Evolutionary conservation across 2,797 vertebrate genomes (phyloP).

Genomic region (Sphenopsis melanotis): DNA sequence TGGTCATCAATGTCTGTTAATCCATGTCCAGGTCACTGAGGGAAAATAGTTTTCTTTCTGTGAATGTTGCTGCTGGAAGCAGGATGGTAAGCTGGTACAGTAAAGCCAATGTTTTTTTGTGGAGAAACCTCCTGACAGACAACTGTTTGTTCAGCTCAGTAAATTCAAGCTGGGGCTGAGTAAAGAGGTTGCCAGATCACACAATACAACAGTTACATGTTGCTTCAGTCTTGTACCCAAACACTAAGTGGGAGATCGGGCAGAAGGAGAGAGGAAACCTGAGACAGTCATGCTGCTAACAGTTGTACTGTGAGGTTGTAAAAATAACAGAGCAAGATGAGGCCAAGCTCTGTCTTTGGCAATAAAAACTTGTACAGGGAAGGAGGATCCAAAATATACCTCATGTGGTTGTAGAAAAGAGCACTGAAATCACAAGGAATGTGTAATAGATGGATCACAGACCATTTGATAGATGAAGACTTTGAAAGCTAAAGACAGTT

Average conservation of each 20-base stretch:
- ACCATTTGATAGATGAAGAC: background rate
- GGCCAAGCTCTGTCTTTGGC: background rate
- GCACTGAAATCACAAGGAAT: background rate
- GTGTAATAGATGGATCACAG: background rate
- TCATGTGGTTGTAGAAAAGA: background rate
- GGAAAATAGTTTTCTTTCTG: background rate
- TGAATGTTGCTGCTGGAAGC: background rate
- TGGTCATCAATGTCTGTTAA: background rate
- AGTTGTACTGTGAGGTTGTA: background rate
- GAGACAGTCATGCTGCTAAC: background rate
- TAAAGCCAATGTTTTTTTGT: constrained; percentile 25
- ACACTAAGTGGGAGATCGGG: background rate
- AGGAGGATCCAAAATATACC: background rate
- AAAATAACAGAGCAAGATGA: background rate
- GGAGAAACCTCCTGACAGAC: constrained; percentile 32
- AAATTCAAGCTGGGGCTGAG: constrained; percentile 44
- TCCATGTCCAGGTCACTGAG: background rate
- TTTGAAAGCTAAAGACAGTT: background rate
- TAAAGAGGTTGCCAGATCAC: constrained; percentile 22
- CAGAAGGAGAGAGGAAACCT: constrained; percentile 6
- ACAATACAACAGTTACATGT: background rate
- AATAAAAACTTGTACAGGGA: background rate
- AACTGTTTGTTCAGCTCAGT: constrained; percentile 39
- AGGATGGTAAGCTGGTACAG: background rate
- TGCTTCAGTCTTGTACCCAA: constrained; percentile 21